Evolutionary conservation across 2,113 vertebrate species (phyloP), one percentile per base, ranked within the genome.

Genomic region (Phalacrocorax aristotelis): DNA sequence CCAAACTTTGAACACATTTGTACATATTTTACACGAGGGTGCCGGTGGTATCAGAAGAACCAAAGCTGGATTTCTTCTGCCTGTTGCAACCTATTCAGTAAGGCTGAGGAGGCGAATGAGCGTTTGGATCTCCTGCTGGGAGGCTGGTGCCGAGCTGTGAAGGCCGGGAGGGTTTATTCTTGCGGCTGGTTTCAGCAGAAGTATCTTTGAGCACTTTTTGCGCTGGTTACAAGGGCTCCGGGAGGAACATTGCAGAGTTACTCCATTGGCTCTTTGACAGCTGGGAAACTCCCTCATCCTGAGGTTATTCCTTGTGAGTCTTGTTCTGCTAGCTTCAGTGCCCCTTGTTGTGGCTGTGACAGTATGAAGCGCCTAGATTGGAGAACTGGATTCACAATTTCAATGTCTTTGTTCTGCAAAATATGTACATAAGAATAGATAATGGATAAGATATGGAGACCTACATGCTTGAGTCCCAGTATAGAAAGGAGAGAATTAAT

Each of bases 331-430:
- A 16, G 94, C 88, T 95, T 27, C 13, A 3, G 40, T 12, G 58
- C 90, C 85, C 83, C 89, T 68, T 85, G 13, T 26, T 88, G 88
- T 77, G 95, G 90, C 93, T 5, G 54, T 32, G 93, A 51, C 91
- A 70, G 29, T 11, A 4, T 4, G 8, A 40, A 52, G 83, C 2
- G 1, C 60, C 13, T 5, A 6, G 29, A 23, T n/a, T 12, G 92
- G 72, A 55, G 94, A 94, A 32, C 83, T 27, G 69, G 90, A 68
- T 95, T 58, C 94, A 11, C 34, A 0, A 87, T 96, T 97, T 91
- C 86, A 62, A 71, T 87, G 55, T 4, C 93, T 96, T 93, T 95
- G 93, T 96, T 95, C 89, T 95, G 89, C 74, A 49, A 15, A 93
- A 26, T 34, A 19, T 13, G 9, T 57, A 12, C 71, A 8, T 30